These are phyloP conservation scores for Indicator maculatus DNA, from an alignment of 2,113 vertebrate genomes.

Conservation along the genomic window DNA sequence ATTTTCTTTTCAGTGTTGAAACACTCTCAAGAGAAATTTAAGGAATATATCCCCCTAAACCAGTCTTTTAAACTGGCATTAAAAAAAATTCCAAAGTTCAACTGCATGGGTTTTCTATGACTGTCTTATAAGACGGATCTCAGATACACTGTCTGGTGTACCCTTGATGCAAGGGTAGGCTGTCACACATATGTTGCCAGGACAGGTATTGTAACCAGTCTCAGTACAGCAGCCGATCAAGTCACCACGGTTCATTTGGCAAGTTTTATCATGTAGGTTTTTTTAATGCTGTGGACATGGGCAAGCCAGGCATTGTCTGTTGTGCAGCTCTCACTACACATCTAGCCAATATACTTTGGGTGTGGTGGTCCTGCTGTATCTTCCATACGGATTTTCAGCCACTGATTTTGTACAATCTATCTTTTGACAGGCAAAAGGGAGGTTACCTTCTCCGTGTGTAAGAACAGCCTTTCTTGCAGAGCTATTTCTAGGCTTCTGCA, in stretches of 20 bases:
- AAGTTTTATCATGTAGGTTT: too few species aligned
- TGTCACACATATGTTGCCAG: neutral
- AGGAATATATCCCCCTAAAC: neutral
- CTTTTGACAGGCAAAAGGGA: neutral
- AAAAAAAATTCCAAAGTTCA: neutral
- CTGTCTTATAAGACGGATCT: neutral
- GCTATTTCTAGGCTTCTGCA: neutral
- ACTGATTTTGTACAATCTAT: neutral
- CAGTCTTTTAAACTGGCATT: neutral
- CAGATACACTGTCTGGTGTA: neutral
- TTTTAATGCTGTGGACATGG: too few species aligned
- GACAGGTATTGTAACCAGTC: neutral
- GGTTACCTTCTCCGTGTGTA: accelerated
- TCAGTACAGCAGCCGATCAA: too few species aligned
- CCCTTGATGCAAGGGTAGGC: neutral
- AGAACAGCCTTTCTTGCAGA: neutral
- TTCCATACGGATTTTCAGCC: neutral
- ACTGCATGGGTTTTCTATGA: neutral
- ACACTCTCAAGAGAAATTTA: neutral
- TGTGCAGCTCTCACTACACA: too few species aligned
- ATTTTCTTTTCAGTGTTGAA: neutral
- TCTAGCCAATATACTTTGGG: neutral
- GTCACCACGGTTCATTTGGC: too few species aligned
- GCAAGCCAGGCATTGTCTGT: too few species aligned
- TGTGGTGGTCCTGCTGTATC: neutral